Evolutionary conservation across 1,140 invertebrate species (phyloP), one percentile per base, ranked within the genome.

Genomic region (Macrobrachium rosenbergii): DNA sequence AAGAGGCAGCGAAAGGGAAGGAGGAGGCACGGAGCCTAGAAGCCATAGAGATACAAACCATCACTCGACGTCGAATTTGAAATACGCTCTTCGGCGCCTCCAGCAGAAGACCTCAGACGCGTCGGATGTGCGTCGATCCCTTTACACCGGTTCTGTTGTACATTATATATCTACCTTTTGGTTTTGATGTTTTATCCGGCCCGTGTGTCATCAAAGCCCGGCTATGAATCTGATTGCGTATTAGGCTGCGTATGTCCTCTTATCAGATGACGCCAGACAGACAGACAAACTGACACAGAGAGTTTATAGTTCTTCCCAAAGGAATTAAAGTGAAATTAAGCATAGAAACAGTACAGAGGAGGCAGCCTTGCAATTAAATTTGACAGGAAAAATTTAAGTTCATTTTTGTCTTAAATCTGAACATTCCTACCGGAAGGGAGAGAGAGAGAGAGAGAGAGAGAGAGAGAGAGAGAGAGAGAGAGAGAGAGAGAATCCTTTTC

Each of bases 171-270:
- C 82, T 64, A 77, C 72, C 72, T 64, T 63, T 76, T 77, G 59
- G 82, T 82, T 76, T 83, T 83, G 82, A 83, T 83, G 82, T 83
- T 83, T 83, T 37, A 76, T 83, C 82, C 59, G 59, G 23, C 60
- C 62, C 21, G 59, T 76, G 82, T 37, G 73, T 77, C 82, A 83
- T 83, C 82, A 83, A 83, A 83, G 82, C 72, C 12, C 64, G 16
- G 16, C 23, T 64, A 63, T 83, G 69, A 83, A 83, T 83, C 82
- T 83, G 82, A 83, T 83, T 76, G 63, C 72, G 73, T 64, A 83
- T 83, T 77, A 72, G 72, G 16, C 64, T 77, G 75, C 45, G 75
- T 77, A 77, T 77, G 75, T 45, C 75, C 75, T 58, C 72, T 75
- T 75, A 75, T 52, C 72, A 77, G 37, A 43, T 45, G 62, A 64